These are phyloP conservation scores for Acanthiza pusilla DNA, from an alignment of 2,797 vertebrate species.

Conservation along the genomic window DNA sequence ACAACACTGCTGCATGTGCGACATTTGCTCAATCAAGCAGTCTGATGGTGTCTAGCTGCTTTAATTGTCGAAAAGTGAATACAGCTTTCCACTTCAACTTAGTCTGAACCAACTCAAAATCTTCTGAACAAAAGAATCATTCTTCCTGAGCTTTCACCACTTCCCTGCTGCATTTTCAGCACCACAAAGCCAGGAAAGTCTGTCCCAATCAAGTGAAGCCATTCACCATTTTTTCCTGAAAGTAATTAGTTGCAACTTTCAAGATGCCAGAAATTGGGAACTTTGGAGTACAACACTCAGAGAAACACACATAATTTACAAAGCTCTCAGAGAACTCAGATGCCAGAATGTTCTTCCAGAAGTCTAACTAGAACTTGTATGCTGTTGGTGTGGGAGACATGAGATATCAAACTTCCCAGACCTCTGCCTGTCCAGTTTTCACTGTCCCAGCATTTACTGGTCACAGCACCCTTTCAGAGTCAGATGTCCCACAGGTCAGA, in stretches of 20 bases:
- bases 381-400: neutral
- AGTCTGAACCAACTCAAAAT: neutral
- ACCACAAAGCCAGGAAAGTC: neutral
- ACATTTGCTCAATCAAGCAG: neutral
- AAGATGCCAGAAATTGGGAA: neutral
- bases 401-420: neutral
- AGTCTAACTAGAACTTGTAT: neutral
- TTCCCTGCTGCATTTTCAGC: neutral
- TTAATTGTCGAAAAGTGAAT: neutral
- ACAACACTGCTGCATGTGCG: fast-evolving
- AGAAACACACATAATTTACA: neutral
- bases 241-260: neutral
- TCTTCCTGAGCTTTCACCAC: neutral
- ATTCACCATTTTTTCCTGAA: neutral
- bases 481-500: neutral
- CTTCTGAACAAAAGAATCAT: neutral
- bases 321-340: neutral
- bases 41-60: neutral
- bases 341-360: neutral
- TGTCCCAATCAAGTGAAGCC: neutral
- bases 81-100: neutral
- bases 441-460: neutral
- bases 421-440: neutral
- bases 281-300: neutral
- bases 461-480: neutral